Conservation (phyloP, 2,797 vertebrate species). For the Chaetodon trifasciatus region DNA sequence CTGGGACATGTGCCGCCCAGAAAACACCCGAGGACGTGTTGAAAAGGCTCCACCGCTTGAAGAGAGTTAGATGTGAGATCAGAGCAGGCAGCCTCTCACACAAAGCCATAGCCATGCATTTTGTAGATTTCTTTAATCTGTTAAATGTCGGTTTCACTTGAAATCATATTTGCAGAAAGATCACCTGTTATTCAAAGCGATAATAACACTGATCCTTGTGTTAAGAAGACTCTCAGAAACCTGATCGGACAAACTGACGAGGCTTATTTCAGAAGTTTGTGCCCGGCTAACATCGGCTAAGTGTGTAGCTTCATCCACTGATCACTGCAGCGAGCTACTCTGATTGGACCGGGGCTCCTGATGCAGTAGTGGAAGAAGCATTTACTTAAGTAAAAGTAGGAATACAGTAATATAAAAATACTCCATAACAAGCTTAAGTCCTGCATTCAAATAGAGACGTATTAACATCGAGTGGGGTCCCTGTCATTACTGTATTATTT, state of each 20-base stretch:
- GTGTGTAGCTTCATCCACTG: neutral
- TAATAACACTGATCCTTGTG: constrained; percentile 42
- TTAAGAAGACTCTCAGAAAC: constrained; percentile 52
- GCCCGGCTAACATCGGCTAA: neutral
- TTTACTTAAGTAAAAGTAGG: too few species aligned
- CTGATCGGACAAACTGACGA: constrained; percentile 26
- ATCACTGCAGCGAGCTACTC: too few species aligned
- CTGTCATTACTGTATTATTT: too few species aligned
- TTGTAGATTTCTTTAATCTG: constrained; percentile 32
- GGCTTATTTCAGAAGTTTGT: constrained; percentile 62
- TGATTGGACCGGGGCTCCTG: neutral
- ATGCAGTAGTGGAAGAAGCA: too few species aligned
- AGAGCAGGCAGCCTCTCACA: constrained; percentile 79
- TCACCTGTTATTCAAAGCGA: neutral
- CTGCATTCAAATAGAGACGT: too few species aligned
- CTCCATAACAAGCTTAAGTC: too few species aligned
- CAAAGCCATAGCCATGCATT: constrained; percentile 82
- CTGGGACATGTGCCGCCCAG: neutral
- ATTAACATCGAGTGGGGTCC: too few species aligned
- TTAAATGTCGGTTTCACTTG: constrained; percentile 28
- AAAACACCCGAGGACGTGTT: constrained; percentile 45
- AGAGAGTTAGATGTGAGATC: constrained; percentile 56
- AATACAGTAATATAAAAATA: too few species aligned
- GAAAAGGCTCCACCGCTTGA: constrained; percentile 64
- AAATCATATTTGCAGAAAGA: constrained; percentile 56